phyloP scores from a whole-genome alignment of 2,113 vertebrate genomes.

The Dermatemys mawii region DNA sequence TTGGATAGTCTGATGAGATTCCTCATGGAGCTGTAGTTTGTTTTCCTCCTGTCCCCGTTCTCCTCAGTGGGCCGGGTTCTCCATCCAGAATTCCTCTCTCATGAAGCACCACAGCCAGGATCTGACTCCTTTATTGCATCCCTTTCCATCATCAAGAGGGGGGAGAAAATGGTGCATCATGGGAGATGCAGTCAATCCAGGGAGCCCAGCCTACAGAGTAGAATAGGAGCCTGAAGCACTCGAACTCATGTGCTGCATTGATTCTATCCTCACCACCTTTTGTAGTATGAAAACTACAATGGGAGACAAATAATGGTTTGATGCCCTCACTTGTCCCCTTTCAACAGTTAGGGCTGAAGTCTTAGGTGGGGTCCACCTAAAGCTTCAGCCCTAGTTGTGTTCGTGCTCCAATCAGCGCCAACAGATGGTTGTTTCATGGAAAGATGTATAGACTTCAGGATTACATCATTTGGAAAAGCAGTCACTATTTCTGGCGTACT shows the following conservation, averaged over 20 bases:
- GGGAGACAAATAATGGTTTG: not conserved
- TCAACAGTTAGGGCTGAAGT: not conserved
- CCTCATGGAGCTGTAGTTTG: not conserved
- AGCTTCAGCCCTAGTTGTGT: not conserved
- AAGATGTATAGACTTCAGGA: not conserved
- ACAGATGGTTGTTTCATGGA: rapidly evolving
- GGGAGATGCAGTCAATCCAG: not conserved
- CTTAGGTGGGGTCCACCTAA: not conserved
- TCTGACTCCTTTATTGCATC: not conserved
- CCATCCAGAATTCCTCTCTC: not conserved
- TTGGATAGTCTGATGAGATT: not conserved
- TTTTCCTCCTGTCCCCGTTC: not conserved
- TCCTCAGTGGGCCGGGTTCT: not conserved
- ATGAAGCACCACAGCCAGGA: not conserved
- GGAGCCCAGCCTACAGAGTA: not conserved
- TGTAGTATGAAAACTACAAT: not conserved
- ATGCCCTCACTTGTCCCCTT: not conserved
- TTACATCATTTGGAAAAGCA: not conserved
- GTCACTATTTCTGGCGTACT: not conserved
- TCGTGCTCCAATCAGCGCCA: not conserved
- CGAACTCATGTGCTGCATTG: not conserved
- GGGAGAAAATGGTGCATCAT: not conserved
- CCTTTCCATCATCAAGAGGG: not conserved
- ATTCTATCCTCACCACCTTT: not conserved
- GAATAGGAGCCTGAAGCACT: not conserved